phyloP scores from a whole-genome alignment of 1,140 invertebrate species.

The Trichonephila clavata region DNA sequence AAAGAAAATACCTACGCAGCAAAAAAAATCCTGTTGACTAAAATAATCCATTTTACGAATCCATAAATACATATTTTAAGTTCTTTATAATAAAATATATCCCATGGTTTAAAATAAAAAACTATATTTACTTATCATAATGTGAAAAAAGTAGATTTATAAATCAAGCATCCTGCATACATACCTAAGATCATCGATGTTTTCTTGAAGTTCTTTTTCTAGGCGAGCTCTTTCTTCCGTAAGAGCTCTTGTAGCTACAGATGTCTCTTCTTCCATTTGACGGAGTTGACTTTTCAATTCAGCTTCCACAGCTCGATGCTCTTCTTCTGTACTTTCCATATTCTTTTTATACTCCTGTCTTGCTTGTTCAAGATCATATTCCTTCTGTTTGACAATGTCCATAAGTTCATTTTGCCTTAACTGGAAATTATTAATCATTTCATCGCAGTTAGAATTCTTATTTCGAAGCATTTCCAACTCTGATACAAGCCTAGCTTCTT shows the following conservation, averaged over 20 bases:
- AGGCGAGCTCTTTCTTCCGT: conserved; percentile 72
- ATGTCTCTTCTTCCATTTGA: conserved; percentile 76
- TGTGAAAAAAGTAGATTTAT: too few species aligned
- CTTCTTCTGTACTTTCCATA: conserved; percentile 74
- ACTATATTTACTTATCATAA: too few species aligned
- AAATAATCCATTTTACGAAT: too few species aligned
- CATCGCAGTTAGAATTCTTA: conserved; percentile 55
- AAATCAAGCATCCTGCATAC: background rate
- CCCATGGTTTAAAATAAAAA: too few species aligned
- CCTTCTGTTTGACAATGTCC: conserved; percentile 56
- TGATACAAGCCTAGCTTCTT: conserved; percentile 52
- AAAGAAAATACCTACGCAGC: too few species aligned
- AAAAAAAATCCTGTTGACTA: too few species aligned
- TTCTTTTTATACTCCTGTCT: conserved; percentile 56
- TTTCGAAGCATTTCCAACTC: conserved; percentile 55
- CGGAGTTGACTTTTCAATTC: conserved; percentile 75
- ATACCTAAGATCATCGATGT: conserved; percentile 74
- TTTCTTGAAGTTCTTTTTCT: conserved; percentile 84
- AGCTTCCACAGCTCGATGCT: conserved; percentile 74
- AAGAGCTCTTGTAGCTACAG: conserved; percentile 65
- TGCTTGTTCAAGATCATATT: conserved; percentile 51
- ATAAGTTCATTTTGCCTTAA: conserved; percentile 46
- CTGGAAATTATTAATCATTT: conserved; percentile 64
- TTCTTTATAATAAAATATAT: too few species aligned
- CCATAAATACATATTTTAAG: too few species aligned